phyloP scores from a whole-genome alignment of 2,888 invertebrate genomes.

The Maniola hyperantus region DNA sequence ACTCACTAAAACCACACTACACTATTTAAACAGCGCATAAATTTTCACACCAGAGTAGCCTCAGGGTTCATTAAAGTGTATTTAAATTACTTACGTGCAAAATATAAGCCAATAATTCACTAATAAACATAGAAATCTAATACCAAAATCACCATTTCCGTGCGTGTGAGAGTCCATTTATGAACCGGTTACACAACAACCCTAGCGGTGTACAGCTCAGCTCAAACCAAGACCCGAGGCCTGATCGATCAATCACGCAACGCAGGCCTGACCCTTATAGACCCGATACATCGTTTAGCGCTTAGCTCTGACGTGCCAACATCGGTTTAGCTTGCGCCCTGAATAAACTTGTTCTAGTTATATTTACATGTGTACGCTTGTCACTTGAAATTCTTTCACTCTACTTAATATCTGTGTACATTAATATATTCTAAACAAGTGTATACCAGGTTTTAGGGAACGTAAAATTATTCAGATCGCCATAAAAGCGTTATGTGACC shows the following conservation, averaged over 20 bases:
- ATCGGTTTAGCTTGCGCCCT: constrained; percentile 21
- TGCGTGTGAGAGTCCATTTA: constrained; percentile 35
- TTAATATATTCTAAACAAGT: too few relatives aligned
- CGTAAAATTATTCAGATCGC: not conserved
- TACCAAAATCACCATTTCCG: constrained; percentile 21
- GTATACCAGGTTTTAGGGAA: too few relatives aligned
- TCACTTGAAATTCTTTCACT: constrained; percentile 3
- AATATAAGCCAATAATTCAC: constrained; percentile 10
- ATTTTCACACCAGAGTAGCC: not conserved
- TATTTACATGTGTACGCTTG: constrained; percentile 14
- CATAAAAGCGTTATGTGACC: not conserved
- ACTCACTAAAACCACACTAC: not conserved
- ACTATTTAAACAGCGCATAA: not conserved
- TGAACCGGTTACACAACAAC: constrained; percentile 21
- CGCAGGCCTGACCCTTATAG: constrained; percentile 25
- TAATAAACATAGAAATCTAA: constrained; percentile 16
- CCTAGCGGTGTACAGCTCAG: constrained; percentile 8
- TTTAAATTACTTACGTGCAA: not conserved
- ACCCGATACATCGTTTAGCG: constrained; percentile 27
- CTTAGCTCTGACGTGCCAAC: constrained; percentile 27
- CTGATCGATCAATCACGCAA: constrained; percentile 40
- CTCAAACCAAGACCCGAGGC: constrained; percentile 23
- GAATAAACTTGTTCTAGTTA: constrained; percentile 21
- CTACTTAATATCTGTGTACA: too few relatives aligned
- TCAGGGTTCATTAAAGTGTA: not conserved